phyloP scores from a whole-genome alignment of 2,797 vertebrate species.

The Gobio occitaniae region DNA sequence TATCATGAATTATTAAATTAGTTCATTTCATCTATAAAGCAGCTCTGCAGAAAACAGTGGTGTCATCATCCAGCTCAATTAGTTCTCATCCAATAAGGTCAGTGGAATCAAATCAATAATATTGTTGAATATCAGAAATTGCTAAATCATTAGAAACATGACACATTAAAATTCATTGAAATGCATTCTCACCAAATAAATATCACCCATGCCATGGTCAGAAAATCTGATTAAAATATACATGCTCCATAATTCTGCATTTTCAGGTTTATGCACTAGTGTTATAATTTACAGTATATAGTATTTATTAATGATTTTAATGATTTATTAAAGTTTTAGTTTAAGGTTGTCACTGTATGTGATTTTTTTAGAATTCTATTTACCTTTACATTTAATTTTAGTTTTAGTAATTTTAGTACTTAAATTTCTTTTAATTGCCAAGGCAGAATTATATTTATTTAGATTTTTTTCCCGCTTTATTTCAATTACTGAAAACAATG shows the following conservation, averaged over 20 bases:
- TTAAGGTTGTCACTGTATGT: neutral
- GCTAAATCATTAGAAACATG: neutral
- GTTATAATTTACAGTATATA: no score
- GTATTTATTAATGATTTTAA: no score
- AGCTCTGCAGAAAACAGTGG: no score
- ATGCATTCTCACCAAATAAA: neutral
- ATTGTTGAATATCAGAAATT: neutral
- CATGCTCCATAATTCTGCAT: neutral
- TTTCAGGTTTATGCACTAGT: neutral
- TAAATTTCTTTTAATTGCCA: neutral
- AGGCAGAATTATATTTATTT: neutral
- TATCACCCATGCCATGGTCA: neutral
- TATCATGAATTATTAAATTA: no score
- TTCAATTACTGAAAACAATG: neutral
- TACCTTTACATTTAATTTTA: neutral
- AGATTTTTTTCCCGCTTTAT: neutral
- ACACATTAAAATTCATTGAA: neutral
- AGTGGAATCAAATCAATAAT: no score
- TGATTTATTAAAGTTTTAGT: no score
- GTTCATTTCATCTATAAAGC: no score
- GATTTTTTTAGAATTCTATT: neutral
- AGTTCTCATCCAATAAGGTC: no score
- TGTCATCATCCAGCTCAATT: no score
- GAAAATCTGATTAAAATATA: neutral
- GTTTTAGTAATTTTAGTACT: neutral